A percentile compares a stretch with the other conserved stretches of the same genome.
These are phyloP conservation scores for Cepphus grylle DNA, from an alignment of 2,113 vertebrate species.

Conservation along the genomic window DNA sequence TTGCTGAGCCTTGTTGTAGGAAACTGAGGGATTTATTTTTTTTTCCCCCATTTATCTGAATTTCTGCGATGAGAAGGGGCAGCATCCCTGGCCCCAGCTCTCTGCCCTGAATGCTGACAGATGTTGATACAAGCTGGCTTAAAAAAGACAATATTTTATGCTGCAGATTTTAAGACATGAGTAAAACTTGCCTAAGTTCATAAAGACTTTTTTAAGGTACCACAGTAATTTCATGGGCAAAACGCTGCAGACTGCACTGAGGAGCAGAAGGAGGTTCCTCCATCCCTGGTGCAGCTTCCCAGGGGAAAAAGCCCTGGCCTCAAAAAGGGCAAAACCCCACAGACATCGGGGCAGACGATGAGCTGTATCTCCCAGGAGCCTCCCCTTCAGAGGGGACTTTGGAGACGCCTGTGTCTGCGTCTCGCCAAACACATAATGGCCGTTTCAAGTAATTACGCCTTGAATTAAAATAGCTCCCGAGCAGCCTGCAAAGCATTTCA, in stretches of 20 bases:
- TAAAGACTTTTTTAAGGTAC: not conserved
- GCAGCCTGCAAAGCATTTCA: not conserved
- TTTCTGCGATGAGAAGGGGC: not conserved
- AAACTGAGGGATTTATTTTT: not conserved
- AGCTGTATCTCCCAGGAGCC: accelerated
- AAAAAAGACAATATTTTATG: accelerated
- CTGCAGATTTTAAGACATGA: not conserved
- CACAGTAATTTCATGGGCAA: accelerated
- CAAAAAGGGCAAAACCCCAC: not conserved
- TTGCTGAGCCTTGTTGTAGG: not conserved
- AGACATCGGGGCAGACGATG: accelerated
- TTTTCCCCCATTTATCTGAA: not conserved
- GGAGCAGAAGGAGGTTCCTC: not conserved
- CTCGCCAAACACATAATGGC: not conserved
- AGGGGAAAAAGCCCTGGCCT: not conserved
- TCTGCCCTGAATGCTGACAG: not conserved
- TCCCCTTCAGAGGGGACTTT: not conserved
- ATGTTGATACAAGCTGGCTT: not conserved
- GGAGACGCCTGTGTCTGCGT: not conserved
- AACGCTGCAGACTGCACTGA: not conserved
- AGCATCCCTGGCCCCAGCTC: not conserved
- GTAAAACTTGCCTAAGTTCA: not conserved
- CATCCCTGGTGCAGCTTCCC: not conserved
- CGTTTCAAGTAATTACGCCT: not conserved
- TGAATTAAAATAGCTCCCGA: not conserved